A percentile compares a stretch with the other conserved stretches of the same genome.
phyloP scores from a whole-genome alignment of 2,888 invertebrate genomes.

The Dilophus febrilis region DNA sequence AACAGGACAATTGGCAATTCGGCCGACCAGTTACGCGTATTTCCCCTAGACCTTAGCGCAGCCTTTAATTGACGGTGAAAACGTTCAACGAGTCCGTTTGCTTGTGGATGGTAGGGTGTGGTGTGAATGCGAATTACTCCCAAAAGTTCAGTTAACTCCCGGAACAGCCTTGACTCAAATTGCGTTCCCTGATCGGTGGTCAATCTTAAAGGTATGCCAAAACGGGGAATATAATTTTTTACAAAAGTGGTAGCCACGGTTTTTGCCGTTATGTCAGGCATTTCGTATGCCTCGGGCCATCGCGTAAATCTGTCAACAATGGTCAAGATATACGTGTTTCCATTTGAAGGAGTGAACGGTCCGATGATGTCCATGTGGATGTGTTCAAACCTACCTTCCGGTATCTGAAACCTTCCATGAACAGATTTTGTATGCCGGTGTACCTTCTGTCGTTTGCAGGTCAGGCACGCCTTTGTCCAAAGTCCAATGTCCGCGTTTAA shows the following conservation, averaged over 20 bases:
- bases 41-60: neutral
- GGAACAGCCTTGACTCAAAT: neutral
- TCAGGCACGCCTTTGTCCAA: neutral
- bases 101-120: too few species aligned
- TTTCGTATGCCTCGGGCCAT: slow-evolving; percentile 10
- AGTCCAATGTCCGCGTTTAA: neutral
- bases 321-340: slow-evolving; percentile 7
- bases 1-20: neutral
- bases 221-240: too few species aligned
- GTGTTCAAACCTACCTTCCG: slow-evolving; percentile 6
- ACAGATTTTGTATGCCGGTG: neutral
- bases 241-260: too few species aligned
- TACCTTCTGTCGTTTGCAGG: slow-evolving; percentile 1
- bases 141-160: too few species aligned
- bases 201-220: too few species aligned
- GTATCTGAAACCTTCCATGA: neutral
- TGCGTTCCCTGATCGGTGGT: too few species aligned
- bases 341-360: slow-evolving; percentile 15
- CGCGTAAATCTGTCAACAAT: slow-evolving; percentile 8
- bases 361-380: slow-evolving; percentile 27
- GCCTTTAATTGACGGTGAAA: neutral
- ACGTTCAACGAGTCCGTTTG: neutral
- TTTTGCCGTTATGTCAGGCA: too few species aligned
- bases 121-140: too few species aligned
- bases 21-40: neutral